A percentile compares a stretch with the other conserved stretches of the same genome.
phyloP scores from a whole-genome alignment of 2,888 invertebrate species.

The Stenodema calcarata region DNA sequence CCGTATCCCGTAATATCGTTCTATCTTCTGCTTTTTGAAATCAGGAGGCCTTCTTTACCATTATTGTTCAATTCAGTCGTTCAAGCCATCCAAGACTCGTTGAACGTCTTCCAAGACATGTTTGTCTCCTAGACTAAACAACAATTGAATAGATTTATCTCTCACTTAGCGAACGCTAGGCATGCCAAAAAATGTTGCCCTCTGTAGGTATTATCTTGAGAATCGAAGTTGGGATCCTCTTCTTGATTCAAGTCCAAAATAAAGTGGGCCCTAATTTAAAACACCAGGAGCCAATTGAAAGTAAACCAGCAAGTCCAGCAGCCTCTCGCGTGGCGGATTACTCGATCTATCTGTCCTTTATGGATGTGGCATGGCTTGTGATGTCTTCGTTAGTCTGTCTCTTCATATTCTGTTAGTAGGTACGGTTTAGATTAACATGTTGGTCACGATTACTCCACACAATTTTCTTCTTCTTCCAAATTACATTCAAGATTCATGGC shows the following conservation, averaged over 20 bases:
- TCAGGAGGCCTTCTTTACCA: too few species aligned
- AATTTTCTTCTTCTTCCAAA: too few species aligned
- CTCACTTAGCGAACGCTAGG: neutral
- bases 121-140: neutral
- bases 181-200: neutral
- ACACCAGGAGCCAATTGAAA: neutral
- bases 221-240: neutral
- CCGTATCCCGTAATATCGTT: too few species aligned
- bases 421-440: too few species aligned
- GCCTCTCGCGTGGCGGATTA: neutral
- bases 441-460: too few species aligned
- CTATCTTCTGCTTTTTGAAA: too few species aligned
- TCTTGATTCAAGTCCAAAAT: neutral
- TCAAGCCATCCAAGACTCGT: too few species aligned
- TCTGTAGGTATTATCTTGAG: neutral
- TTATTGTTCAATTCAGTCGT: too few species aligned
- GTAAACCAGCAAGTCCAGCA: neutral
- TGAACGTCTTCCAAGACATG: neutral
- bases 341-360: neutral
- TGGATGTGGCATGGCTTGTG: neutral
- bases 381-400: neutral
- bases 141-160: neutral
- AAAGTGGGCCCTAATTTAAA: neutral
- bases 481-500: too few species aligned
- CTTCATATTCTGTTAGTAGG: neutral